These are phyloP conservation scores for Aythya baeri DNA, from an alignment of 2,113 vertebrate genomes.

Conservation along the genomic window DNA sequence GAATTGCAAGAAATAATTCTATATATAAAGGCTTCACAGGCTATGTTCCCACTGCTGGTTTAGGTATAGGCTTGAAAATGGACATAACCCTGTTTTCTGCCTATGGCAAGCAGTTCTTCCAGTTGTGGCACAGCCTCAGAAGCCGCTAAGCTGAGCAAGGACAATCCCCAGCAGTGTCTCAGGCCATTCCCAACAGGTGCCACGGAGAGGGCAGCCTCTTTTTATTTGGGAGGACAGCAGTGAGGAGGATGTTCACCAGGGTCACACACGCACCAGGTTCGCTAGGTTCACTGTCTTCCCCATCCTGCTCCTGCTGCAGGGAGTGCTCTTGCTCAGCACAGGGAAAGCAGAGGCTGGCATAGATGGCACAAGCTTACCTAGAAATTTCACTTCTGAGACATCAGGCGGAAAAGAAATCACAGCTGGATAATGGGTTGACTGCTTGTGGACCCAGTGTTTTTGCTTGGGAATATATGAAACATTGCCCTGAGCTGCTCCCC, in stretches of 20 bases:
- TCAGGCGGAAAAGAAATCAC: background rate
- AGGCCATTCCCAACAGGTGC: background rate
- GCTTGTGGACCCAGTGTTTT: background rate
- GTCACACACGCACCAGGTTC: rapidly evolving
- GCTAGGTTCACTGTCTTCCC: too few relatives aligned
- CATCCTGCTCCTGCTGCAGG: too few relatives aligned
- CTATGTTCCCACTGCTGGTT: background rate
- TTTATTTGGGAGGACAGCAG: background rate
- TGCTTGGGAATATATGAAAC: background rate
- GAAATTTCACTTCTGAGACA: background rate
- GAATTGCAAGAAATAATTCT: background rate
- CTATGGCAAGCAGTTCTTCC: background rate
- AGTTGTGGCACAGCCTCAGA: background rate
- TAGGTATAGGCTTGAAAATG: background rate
- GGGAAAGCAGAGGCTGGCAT: background rate
- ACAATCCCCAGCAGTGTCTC: background rate
- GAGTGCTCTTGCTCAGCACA: too few relatives aligned
- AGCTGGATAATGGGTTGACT: background rate
- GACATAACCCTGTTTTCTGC: background rate
- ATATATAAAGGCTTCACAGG: background rate
- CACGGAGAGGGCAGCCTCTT: background rate
- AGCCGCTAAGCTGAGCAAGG: background rate
- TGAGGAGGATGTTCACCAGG: background rate
- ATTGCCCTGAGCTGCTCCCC: background rate
- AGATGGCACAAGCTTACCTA: background rate